Evolutionary conservation across 2,797 vertebrate species (phyloP).

Genomic region (Taeniopygia guttata): DNA sequence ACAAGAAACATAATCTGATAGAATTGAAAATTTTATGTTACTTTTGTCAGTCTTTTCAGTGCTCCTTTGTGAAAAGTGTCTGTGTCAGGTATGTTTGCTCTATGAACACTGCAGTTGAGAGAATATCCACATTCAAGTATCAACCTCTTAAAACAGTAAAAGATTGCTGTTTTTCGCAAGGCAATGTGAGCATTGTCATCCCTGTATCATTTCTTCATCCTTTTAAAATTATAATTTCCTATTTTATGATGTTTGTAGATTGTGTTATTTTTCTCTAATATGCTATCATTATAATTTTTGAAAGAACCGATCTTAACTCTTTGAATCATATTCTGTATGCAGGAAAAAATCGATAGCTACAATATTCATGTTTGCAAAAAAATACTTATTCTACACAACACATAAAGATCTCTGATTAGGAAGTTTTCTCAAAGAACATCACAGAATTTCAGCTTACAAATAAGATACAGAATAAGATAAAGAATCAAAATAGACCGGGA

Average conservation of each 20-base stretch:
- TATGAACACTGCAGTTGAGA: neutral
- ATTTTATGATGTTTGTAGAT: neutral
- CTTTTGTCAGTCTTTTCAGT: neutral
- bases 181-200: neutral
- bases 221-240: neutral
- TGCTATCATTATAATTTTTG: neutral
- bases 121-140: neutral
- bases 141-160: neutral
- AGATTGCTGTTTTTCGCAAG: neutral
- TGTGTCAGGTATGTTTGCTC: neutral
- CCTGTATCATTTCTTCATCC: neutral
- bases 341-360: neutral
- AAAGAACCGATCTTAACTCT: neutral
- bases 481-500: neutral
- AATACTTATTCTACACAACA: neutral
- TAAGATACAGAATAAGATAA: neutral
- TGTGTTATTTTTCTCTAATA: neutral
- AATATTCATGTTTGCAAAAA: neutral
- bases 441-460: neutral
- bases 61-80: neutral
- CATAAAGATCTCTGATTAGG: neutral
- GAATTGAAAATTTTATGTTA: slow-evolving; percentile 5
- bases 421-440: neutral
- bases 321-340: neutral
- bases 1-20: neutral